Evolutionary conservation across 35 echinoderm and acorn worm genomes (phyloP).

Genomic region (Amphiura filiformis): DNA sequence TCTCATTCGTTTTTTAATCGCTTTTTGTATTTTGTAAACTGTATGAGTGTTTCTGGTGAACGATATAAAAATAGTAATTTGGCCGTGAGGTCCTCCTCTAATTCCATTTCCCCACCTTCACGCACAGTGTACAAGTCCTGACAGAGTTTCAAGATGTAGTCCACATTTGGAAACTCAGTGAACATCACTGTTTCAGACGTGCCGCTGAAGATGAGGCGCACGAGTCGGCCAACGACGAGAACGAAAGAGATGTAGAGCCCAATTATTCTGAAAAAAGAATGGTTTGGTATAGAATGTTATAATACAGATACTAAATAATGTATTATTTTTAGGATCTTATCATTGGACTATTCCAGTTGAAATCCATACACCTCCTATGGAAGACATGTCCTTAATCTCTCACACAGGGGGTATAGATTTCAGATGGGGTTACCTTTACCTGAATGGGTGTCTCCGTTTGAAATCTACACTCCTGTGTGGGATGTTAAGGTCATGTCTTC

Average conservation of each 20-base stretch:
- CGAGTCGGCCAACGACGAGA: slow-evolving; percentile 82
- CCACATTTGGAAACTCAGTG: slow-evolving; percentile 90
- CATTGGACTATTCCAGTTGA: no score
- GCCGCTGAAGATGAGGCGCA: slow-evolving; percentile 87
- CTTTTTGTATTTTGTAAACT: no score
- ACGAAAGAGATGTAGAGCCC: slow-evolving; percentile 92
- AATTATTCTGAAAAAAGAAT: slow-evolving; percentile 66
- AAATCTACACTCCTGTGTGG: no score
- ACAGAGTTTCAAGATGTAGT: slow-evolving; percentile 85
- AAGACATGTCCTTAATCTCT: no score
- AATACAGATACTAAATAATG: no score
- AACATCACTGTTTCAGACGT: slow-evolving; percentile 92
- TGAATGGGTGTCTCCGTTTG: no score
- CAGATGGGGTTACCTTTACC: no score
- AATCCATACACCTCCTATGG: no score
- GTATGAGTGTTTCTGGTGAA: slow-evolving; percentile 90
- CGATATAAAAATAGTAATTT: slow-evolving; percentile 93
- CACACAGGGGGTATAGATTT: no score
- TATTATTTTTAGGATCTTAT: no score
- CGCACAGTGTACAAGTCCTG: slow-evolving; percentile 90
- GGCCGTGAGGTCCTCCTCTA: slow-evolving; percentile 93
- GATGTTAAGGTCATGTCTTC: no score
- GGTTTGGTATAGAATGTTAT: no score
- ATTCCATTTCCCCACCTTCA: slow-evolving; percentile 75
- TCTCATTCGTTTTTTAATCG: background rate